Evolutionary conservation across 2,113 vertebrate genomes (phyloP).

Genomic region (Ariopsis seemanni): DNA sequence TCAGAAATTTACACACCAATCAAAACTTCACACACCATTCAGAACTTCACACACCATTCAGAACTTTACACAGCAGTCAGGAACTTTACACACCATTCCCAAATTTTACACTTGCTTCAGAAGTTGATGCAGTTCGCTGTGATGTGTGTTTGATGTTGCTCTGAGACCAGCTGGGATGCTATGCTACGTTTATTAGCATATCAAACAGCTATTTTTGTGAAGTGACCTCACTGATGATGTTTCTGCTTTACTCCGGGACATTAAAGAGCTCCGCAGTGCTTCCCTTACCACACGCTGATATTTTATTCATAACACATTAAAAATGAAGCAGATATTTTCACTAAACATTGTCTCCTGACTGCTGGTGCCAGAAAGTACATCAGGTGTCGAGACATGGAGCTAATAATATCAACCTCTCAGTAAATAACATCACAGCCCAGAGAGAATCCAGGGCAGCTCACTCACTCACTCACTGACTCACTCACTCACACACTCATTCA

Average conservation of each 20-base stretch:
- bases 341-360: conserved; percentile 51
- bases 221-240: background rate
- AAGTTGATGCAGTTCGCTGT: background rate
- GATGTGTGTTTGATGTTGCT: background rate
- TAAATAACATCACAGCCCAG: background rate
- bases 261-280: conserved; percentile 15
- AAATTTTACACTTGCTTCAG: background rate
- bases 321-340: conserved; percentile 48
- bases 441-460: background rate
- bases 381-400: background rate
- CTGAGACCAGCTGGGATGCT: background rate
- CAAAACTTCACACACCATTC: background rate
- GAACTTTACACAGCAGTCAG: background rate
- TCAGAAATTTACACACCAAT: background rate
- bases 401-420: background rate
- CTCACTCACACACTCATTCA: too few relatives aligned
- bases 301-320: conserved; percentile 61
- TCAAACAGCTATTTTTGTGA: conserved; percentile 21
- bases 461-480: too few relatives aligned
- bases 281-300: background rate
- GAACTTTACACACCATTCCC: background rate
- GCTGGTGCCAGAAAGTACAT: background rate
- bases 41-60: background rate
- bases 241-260: conserved; percentile 26
- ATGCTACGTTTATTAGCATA: conserved; percentile 11